Evolutionary conservation across 2,797 vertebrate species (phyloP).

Genomic region (Coendou prehensilis): DNA sequence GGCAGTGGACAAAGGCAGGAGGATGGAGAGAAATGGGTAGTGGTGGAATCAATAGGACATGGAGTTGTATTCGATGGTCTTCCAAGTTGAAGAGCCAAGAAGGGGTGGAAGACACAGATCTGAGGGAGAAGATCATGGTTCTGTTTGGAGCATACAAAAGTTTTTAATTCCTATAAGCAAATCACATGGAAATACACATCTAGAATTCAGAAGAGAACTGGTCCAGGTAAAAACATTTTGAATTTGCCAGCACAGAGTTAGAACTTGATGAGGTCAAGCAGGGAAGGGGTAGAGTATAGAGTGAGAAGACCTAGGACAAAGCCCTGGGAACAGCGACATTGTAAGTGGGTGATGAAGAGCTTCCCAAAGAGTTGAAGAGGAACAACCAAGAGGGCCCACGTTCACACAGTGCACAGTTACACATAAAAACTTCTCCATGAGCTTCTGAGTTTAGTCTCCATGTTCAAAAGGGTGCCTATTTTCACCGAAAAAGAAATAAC

Average conservation of each 20-base stretch:
- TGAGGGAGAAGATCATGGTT: not conserved
- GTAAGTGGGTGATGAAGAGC: not conserved
- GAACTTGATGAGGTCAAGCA: not conserved
- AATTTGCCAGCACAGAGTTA: not conserved
- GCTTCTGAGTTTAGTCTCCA: not conserved
- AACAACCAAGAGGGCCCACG: not conserved
- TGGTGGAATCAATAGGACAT: not conserved
- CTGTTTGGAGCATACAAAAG: not conserved
- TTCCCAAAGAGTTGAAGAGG: not conserved
- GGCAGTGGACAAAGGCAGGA: not conserved
- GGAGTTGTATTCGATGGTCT: not conserved
- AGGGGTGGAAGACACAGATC: not conserved
- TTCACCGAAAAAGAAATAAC: constrained; percentile 60
- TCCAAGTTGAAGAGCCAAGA: not conserved
- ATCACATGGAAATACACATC: not conserved
- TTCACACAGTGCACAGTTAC: not conserved
- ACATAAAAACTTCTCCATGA: not conserved
- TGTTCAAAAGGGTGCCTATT: not conserved
- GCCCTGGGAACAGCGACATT: not conserved
- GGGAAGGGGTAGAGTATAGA: not conserved
- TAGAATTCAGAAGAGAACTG: constrained; percentile 7
- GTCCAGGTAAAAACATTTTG: not conserved
- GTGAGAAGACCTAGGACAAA: not conserved
- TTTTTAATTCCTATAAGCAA: not conserved
- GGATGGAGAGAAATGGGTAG: not conserved